Evolutionary conservation across 2,113 vertebrate genomes (phyloP).

Genomic region (Proteles cristata): DNA sequence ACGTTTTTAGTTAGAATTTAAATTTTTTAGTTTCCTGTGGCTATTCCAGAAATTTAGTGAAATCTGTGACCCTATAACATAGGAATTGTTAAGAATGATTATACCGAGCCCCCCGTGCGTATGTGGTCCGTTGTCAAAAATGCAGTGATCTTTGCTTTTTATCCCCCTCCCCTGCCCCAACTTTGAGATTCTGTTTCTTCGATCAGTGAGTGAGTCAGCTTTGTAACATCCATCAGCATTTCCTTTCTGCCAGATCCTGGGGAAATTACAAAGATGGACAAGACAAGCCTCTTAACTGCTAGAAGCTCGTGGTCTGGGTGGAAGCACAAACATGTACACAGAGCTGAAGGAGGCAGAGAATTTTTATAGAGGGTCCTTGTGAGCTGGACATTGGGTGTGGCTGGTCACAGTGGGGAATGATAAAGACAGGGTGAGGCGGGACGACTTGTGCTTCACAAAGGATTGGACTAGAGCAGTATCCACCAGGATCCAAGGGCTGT

Average conservation of each 20-base stretch:
- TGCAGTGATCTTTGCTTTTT: not conserved
- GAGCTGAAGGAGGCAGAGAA: not conserved
- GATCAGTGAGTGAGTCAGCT: not conserved
- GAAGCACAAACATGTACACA: not conserved
- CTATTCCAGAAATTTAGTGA: slow-evolving; percentile 20
- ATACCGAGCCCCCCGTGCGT: not conserved
- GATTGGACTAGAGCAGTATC: not conserved
- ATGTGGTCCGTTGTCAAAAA: not conserved
- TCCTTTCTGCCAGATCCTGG: not conserved
- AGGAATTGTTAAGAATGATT: not conserved
- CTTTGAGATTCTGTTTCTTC: not conserved
- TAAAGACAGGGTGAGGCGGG: not conserved
- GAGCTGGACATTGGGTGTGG: not conserved
- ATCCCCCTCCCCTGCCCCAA: no score
- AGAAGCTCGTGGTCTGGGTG: not conserved
- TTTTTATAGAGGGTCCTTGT: not conserved
- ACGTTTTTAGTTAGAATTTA: not conserved
- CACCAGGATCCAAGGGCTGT: not conserved
- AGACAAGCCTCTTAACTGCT: not conserved
- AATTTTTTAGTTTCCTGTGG: not conserved
- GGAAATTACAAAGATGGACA: not conserved
- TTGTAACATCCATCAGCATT: not conserved
- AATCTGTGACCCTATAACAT: not conserved
- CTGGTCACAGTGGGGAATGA: not conserved
- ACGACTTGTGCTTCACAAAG: not conserved